phyloP scores from a whole-genome alignment of 2,888 invertebrate species.

The Ophion slaviceki region DNA sequence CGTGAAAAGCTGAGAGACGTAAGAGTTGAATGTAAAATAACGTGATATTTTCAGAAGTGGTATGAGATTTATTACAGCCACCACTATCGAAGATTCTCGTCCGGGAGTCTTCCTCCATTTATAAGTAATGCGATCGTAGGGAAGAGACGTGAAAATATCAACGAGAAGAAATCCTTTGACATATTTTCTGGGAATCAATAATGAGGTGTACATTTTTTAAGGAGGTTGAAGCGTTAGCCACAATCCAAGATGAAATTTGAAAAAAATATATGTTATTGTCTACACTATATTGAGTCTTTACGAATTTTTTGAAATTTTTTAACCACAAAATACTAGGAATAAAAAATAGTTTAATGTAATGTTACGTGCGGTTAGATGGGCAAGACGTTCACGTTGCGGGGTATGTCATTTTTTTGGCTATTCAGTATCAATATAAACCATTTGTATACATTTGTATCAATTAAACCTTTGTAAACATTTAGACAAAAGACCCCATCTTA shows the following conservation, averaged over 20 bases:
- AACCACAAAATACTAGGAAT: too few species aligned
- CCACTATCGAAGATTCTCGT: conserved; percentile 63
- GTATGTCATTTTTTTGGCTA: too few species aligned
- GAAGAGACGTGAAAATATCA: conserved; percentile 78
- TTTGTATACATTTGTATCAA: too few species aligned
- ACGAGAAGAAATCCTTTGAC: conserved; percentile 71
- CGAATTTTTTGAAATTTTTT: too few species aligned
- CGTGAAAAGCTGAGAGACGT: conserved; percentile 72
- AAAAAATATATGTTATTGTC: too few species aligned
- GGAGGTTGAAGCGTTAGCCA: background rate
- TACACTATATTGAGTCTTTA: too few species aligned
- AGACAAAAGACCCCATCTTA: too few species aligned
- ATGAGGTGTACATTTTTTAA: background rate
- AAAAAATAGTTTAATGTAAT: too few species aligned
- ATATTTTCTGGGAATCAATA: conserved; percentile 72
- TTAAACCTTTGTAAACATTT: too few species aligned
- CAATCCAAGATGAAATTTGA: background rate
- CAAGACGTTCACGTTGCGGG: too few species aligned
- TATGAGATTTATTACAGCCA: conserved; percentile 74
- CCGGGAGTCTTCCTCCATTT: conserved; percentile 76
- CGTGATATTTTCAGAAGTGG: conserved; percentile 77
- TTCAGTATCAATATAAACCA: too few species aligned
- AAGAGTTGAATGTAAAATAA: conserved; percentile 73
- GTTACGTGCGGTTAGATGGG: too few species aligned
- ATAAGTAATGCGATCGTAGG: conserved; percentile 78